phyloP scores from a whole-genome alignment of 2,888 invertebrate species.

The Microplitis manilae region DNA sequence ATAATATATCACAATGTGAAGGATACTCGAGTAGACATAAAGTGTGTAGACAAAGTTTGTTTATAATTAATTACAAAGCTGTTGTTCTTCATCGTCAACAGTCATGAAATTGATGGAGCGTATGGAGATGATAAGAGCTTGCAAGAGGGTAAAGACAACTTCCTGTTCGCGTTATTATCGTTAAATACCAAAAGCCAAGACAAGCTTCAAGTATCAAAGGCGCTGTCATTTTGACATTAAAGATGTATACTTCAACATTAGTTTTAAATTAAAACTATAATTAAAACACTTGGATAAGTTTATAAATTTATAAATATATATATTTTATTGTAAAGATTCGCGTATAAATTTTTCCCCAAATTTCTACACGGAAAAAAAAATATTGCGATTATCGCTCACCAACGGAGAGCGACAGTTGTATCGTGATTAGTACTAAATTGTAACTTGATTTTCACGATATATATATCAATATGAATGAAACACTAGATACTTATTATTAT shows the following conservation, averaged over 20 bases:
- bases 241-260: background rate
- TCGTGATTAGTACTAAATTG: no score
- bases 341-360: background rate
- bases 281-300: background rate
- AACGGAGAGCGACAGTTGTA: no score
- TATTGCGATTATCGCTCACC: no score
- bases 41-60: slow-evolving; percentile 11
- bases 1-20: background rate
- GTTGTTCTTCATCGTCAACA: slow-evolving; percentile 7
- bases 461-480: no score
- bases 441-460: no score
- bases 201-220: slow-evolving; percentile 9
- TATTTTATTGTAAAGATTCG: slow-evolving; percentile 5
- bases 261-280: background rate
- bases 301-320: background rate
- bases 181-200: background rate
- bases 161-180: slow-evolving; percentile 3
- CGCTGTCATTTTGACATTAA: slow-evolving; percentile 6
- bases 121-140: background rate
- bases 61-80: slow-evolving; percentile 31
- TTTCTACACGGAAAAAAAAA: no score
- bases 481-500: no score
- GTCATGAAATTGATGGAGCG: slow-evolving; percentile 4
- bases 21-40: background rate
- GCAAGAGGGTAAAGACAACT: slow-evolving; percentile 5